Evolutionary conservation across 2,113 vertebrate species (phyloP), one percentile per base, ranked within the genome.

Genomic region (Porphyrio hochstetteri): DNA sequence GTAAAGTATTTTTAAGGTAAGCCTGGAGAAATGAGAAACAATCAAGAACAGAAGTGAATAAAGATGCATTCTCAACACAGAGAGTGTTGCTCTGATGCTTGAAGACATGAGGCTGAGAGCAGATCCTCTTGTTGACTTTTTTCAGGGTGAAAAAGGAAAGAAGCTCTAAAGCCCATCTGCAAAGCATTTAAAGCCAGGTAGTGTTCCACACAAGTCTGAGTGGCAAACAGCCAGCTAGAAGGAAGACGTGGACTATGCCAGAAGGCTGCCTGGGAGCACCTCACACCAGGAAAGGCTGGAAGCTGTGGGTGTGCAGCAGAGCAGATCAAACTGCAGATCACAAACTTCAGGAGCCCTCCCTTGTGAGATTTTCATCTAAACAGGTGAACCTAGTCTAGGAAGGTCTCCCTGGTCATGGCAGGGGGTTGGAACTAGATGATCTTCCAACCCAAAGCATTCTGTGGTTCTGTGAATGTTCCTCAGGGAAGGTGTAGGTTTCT

Each of bases 221-320:
- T 83, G 65, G 48, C 75, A 65, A 44, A 11, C 1, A 70, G 56
- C 24, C 50, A 79, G 38, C 71, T 85, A 65, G 48, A 64, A 52
- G 12, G 25, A 2, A 52, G 13, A 70, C 82, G 70, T 13, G 17
- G 27, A 19, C 17, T 11, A 0, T 2, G 16, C 25, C 12, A 0
- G 0, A 81, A 42, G 29, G 12, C 42, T 68, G 68, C 55, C 35
- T 24, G 75, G n/a, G 6, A 55, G 7, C 3, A 0, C 9, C 36
- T 57, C 23, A 5, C 29, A 3, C 5, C 0, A 0, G 27, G 23
- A 50, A 44, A 55, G 2, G 0, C 18, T 5, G 10, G 85, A 65
- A 81, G 57, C 57, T 76, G n/a, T 28, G 24, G 28, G 23, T 17
- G 44, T 8, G 25, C 0, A 0, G 8, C 10, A 46, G 5, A 31